Base-by-base conservation (phyloP, 2,113 vertebrate species). In the Raja brachyura region DNA sequence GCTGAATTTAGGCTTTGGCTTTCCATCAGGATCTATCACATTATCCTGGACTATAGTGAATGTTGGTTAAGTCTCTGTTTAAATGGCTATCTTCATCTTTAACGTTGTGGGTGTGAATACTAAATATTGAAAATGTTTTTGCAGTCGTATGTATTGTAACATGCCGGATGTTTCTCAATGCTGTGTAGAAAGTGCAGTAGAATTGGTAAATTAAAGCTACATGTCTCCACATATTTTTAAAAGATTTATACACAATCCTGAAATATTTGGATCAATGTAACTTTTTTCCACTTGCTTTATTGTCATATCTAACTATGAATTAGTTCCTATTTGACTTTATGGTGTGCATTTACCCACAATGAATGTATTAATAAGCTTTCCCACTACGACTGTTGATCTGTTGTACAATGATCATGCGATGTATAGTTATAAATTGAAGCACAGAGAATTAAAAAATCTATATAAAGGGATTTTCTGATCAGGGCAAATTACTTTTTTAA, bases 211-310 rank as follows among this genome's bases (percentile, higher is more conserved):
- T n/a, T 85, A 63, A 86, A 63, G 81, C 28, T 86, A 85, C 9
- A 13, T 61, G 11, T 63, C 83, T 11, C 28, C 28, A n/a, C 54
- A 25, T 59, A 61, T 25, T 28, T 61, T 13, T 66, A 90, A 70
- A 48, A 70, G 31, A 73, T 70, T 92, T 92, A n/a, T n/a, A n/a
- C n/a, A n/a, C n/a, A n/a, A n/a, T 70, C 88, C 9, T 92, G 31
- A 73, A 92, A 70, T 8, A 73, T 70, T 73, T 92, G 18, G 33
- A 48, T 66, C 66, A 73, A 25, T 73, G 31, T 61, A 86, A 54
- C 18, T 59, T 56, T 20, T 83, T 83, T 63, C 56, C 28, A 28
- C 56, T 85, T 25, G 13, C 25, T 86, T 63, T 86, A n/a, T 25
- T 85, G 8, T 25, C 59, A 86, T 86, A 31, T 86, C 61, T n/a